Evolutionary conservation across 2,888 invertebrate species (phyloP).

Genomic region (Taenaris catops): DNA sequence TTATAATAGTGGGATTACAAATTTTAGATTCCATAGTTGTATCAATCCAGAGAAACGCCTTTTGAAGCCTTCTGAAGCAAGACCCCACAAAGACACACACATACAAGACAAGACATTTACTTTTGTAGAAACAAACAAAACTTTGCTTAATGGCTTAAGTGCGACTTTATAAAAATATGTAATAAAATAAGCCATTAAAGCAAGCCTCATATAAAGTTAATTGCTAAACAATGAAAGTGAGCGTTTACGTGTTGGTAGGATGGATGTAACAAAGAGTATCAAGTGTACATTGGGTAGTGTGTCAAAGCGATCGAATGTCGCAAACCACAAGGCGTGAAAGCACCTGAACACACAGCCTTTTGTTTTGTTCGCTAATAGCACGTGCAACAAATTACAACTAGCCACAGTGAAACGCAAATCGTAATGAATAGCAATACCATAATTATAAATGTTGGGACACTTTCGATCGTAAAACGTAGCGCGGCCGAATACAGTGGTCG

Average conservation of each 20-base stretch:
- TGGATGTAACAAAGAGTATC: constrained; percentile 34
- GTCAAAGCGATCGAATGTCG: constrained; percentile 58
- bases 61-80: too few relatives aligned
- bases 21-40: too few relatives aligned
- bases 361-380: constrained; percentile 46
- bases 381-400: constrained; percentile 70
- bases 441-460: constrained; percentile 43
- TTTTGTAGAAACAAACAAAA: too few relatives aligned
- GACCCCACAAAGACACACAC: too few relatives aligned
- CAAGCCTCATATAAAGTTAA: constrained; percentile 18
- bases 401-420: constrained; percentile 53
- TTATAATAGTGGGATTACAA: too few relatives aligned
- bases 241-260: constrained; percentile 30
- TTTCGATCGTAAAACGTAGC: constrained; percentile 49
- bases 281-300: constrained; percentile 33
- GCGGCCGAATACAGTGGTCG: constrained; percentile 33
- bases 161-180: constrained; percentile 4
- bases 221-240: constrained; percentile 26
- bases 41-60: too few relatives aligned
- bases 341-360: constrained; percentile 55
- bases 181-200: constrained; percentile 14
- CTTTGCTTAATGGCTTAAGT: constrained; percentile 2
- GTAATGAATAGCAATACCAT: constrained; percentile 37
- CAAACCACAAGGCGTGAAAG: constrained; percentile 63
- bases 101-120: too few relatives aligned